Evolutionary conservation across 2,888 invertebrate genomes (phyloP).

Genomic region (Eilema griseolum): DNA sequence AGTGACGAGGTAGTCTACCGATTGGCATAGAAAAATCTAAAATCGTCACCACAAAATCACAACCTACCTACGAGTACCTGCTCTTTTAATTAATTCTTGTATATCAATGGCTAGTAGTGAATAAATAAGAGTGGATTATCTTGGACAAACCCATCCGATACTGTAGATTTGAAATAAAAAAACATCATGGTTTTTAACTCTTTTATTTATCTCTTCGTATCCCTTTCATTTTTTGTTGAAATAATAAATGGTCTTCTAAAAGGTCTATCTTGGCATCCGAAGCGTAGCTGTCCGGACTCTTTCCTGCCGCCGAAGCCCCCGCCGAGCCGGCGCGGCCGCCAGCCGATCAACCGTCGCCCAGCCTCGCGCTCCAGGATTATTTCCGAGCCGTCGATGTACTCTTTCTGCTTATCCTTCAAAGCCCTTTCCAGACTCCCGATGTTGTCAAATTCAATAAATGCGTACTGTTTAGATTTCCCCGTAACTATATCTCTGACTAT

Average conservation of each 20-base stretch:
- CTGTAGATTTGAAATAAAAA: background rate
- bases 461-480: slow-evolving; percentile 93
- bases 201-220: slow-evolving; percentile 15
- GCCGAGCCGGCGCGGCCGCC: slow-evolving; percentile 94
- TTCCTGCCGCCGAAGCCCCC: slow-evolving; percentile 96
- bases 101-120: no score
- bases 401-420: slow-evolving; percentile 86
- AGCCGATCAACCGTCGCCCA: slow-evolving; percentile 90
- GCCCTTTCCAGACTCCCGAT: slow-evolving; percentile 88
- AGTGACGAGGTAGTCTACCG: no score
- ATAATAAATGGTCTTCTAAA: slow-evolving; percentile 88
- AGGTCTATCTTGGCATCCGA: slow-evolving; percentile 93
- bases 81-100: no score
- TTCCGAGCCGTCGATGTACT: slow-evolving; percentile 89
- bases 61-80: no score
- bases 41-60: no score
- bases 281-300: slow-evolving; percentile 95
- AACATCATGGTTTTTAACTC: background rate
- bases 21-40: no score
- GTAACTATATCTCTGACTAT: slow-evolving; percentile 94
- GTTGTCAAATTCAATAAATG: slow-evolving; percentile 93
- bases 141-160: no score
- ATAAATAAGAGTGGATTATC: no score
- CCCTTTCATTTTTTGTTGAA: slow-evolving; percentile 32
- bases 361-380: slow-evolving; percentile 92